Conservation (phyloP, 2,797 vertebrate species). For the Podarcis lilfordi region DNA sequence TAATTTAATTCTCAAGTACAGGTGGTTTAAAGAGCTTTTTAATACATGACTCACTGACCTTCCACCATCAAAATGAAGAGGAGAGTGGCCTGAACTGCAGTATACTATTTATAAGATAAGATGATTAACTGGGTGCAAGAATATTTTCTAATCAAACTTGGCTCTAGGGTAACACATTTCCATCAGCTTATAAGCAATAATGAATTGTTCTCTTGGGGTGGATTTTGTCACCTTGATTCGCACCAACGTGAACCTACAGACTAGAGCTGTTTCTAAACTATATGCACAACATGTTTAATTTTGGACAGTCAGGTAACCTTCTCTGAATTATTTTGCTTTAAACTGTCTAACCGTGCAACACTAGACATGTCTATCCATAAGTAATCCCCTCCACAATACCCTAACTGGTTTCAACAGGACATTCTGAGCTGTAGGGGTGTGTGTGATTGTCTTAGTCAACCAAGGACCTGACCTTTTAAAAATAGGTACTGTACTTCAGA, state of each 20-base stretch:
- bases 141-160: constrained; percentile 12
- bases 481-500: constrained; percentile 26
- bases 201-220: background rate
- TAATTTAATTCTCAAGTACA: background rate
- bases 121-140: constrained; percentile 11
- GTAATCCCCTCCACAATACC: background rate
- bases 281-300: background rate
- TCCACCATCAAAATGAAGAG: constrained; percentile 3
- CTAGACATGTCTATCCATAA: background rate
- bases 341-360: background rate
- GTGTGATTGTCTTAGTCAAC: background rate
- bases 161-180: background rate
- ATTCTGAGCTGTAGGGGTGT: background rate
- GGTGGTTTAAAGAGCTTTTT: constrained; percentile 8
- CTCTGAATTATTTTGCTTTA: constrained; percentile 4
- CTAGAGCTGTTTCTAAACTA: background rate
- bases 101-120: constrained; percentile 3
- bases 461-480: constrained; percentile 30
- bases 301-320: background rate
- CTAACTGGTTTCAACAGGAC: background rate
- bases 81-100: background rate
- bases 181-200: background rate
- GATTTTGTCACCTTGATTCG: background rate
- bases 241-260: background rate
- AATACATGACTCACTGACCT: constrained; percentile 5